Percentiles rank a stretch among this genome's conserved stretches.
Conservation (phyloP, 2,888 invertebrate species). For the Pseudococcus longispinus region DNA sequence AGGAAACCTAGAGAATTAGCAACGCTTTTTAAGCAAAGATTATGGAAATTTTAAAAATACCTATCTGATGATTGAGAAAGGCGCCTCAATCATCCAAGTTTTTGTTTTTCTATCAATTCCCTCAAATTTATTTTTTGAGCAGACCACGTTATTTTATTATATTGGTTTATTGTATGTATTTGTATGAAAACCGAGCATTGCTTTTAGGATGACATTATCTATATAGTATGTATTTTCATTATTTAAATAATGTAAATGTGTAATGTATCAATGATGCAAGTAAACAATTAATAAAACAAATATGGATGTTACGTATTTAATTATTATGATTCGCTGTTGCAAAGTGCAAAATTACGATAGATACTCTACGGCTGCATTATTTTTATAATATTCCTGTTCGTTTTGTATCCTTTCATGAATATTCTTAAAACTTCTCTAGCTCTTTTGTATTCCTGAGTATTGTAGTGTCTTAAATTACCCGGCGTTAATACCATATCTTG, state of each 20-base stretch:
- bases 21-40: background rate
- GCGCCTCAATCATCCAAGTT: background rate
- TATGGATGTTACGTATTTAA: background rate
- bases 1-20: background rate
- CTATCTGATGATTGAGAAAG: background rate
- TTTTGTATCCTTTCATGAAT: background rate
- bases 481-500: background rate
- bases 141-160: background rate
- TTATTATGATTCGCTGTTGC: background rate
- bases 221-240: background rate
- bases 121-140: background rate
- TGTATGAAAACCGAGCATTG: background rate
- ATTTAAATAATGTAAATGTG: background rate
- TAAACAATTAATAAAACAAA: background rate
- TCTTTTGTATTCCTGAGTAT: background rate
- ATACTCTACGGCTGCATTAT: too few species aligned
- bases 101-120: background rate
- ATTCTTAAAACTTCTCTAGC: background rate
- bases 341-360: too few species aligned
- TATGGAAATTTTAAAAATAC: background rate
- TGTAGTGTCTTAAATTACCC: background rate
- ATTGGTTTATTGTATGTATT: background rate
- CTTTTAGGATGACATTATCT: background rate
- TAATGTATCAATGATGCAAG: background rate
- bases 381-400: background rate